Evolutionary conservation across 1,140 invertebrate species (phyloP).

Genomic region (Pachyrhynchus sulphureomaculatus): DNA sequence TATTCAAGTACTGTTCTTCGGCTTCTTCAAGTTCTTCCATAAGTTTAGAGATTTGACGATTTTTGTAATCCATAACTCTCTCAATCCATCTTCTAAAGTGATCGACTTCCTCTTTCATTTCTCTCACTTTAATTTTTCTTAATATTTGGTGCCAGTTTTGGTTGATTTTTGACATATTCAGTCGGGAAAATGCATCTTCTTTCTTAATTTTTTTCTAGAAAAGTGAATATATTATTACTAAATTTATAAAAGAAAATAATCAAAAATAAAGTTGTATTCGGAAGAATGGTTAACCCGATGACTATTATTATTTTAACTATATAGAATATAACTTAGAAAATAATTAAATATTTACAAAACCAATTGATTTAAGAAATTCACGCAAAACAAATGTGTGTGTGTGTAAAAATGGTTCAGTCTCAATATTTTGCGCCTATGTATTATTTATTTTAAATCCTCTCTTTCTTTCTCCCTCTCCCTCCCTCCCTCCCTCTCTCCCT

Average conservation of each 20-base stretch:
- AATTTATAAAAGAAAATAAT: background rate
- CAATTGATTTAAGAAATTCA: no score
- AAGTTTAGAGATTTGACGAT: conserved; percentile 63
- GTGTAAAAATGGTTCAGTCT: no score
- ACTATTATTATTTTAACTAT: no score
- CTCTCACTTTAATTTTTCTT: conserved; percentile 70
- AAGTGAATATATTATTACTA: background rate
- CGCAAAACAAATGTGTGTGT: no score
- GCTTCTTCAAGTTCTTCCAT: conserved; percentile 65
- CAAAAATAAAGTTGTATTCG: no score
- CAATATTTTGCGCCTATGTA: no score
- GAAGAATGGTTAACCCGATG: no score
- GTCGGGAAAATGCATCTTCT: conserved; percentile 72
- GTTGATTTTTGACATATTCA: conserved; percentile 81
- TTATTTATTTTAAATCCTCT: no score
- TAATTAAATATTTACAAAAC: no score
- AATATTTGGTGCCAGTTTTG: conserved; percentile 78
- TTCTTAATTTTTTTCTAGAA: conserved; percentile 74
- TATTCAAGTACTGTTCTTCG: conserved; percentile 67
- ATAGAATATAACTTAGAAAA: no score
- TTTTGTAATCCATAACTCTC: conserved; percentile 62
- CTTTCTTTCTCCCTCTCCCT: no score
- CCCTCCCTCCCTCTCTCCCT: no score
- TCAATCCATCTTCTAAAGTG: conserved; percentile 62
- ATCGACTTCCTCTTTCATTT: conserved; percentile 67